Conservation (phyloP, 2,113 vertebrate genomes). For the Psephotus haematonotus region DNA sequence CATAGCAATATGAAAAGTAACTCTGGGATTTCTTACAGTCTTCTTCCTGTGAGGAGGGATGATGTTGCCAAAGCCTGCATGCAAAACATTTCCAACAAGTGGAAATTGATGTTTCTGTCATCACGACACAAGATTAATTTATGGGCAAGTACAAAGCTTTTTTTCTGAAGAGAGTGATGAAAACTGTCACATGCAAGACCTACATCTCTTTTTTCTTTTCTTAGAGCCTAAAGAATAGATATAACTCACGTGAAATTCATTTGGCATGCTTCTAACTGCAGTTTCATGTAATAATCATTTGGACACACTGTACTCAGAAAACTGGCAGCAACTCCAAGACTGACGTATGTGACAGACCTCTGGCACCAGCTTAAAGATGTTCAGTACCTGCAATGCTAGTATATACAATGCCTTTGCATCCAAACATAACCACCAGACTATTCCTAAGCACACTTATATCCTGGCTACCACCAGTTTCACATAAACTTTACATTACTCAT, state of each 20-base stretch:
- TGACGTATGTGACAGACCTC: neutral
- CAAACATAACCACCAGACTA: neutral
- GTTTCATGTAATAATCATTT: neutral
- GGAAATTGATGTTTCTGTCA: neutral
- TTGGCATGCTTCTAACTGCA: neutral
- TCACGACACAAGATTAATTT: neutral
- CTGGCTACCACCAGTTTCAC: neutral
- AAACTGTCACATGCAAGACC: neutral
- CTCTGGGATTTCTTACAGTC: neutral
- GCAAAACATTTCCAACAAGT: neutral
- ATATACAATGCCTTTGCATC: neutral
- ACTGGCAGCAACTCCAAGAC: neutral
- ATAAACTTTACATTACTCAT: neutral
- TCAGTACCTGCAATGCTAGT: neutral
- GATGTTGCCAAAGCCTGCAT: neutral
- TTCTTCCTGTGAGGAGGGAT: neutral
- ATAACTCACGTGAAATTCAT: neutral
- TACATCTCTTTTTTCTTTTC: neutral
- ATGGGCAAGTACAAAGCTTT: neutral
- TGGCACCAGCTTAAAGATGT: conserved; percentile 1
- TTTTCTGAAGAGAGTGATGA: neutral
- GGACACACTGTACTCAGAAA: neutral
- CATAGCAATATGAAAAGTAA: neutral
- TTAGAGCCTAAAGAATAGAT: neutral
- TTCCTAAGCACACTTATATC: neutral